Base-by-base conservation (phyloP, 2,888 invertebrate species). In the Crocallis elinguaria region DNA sequence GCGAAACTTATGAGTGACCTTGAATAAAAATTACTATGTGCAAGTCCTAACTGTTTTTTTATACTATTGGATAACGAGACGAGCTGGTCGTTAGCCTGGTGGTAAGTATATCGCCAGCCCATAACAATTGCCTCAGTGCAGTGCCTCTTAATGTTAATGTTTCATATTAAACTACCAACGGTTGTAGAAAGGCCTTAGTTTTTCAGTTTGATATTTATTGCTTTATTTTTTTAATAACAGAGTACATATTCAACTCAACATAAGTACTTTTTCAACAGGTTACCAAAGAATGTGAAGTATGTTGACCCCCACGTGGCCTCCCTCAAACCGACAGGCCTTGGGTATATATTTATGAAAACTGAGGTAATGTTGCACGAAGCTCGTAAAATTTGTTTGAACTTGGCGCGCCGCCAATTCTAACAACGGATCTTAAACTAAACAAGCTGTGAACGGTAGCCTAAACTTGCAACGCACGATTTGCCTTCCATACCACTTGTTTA, bases 311-410 rank as follows among this genome's bases (percentile, higher is more conserved):
- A 59, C 67, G 69, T 71, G 81, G 79, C 76, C 76, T 79, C 80
- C 59, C 25, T 43, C 33, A 27, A 32, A 64, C 69, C 58, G 60
- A 66, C 66, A 58, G 58, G 69, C 87, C 86, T 87, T 85, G 86
- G 81, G 75, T 89, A 88, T 88, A 75, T 89, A 88, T 88, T 88
- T 88, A 83, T 84, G 87, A 87, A 83, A 86, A 79, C 79, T 84
- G 88, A 86, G 86, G 84, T 87, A 88, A 91, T 80, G 79, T 86
- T 86, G 77, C 81, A 75, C 71, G 77, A 84, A 81, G 77, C 79
- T 88, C 86, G 82, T 88, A 87, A 88, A 84, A 83, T 79, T 82
- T 72, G 56, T 73, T 78, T 74, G 64, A 75, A 79, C 70, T 86
- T 90, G 91, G 91, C 88, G 66, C 60, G 37, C 60, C 50, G 80